Conservation (phyloP, 2,888 invertebrate genomes). For the Cataglyphis altisquamis region DNA sequence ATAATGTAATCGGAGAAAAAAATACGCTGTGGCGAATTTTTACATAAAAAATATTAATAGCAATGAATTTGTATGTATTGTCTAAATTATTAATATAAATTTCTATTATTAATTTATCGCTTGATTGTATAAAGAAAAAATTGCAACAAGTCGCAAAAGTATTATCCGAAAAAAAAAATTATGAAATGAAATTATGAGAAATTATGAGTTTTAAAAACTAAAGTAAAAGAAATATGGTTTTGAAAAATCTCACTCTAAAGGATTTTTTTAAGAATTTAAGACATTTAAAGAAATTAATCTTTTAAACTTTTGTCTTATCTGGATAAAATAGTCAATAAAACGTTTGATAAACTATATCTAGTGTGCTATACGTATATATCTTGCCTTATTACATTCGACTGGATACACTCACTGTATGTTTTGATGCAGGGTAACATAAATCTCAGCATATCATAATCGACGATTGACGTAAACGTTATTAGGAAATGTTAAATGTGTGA, state of each 20-base stretch:
- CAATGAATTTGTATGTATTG: conserved; percentile 16
- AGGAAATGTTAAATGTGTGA: conserved; percentile 18
- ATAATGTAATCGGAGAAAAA: background rate
- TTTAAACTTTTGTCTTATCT: background rate
- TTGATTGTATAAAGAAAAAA: background rate
- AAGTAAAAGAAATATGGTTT: background rate
- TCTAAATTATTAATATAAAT: conserved; percentile 26
- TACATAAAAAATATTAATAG: background rate
- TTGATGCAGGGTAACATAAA: conserved; percentile 25
- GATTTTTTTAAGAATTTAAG: background rate
- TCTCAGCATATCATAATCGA: conserved; percentile 48
- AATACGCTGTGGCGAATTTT: conserved; percentile 7
- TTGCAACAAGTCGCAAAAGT: background rate
- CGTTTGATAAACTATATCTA: background rate
- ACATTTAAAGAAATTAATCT: background rate
- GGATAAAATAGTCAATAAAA: background rate
- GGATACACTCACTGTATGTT: background rate
- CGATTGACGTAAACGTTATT: conserved; percentile 9
- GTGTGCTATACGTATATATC: background rate
- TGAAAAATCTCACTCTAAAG: background rate
- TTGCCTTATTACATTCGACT: background rate
- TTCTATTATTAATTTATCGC: conserved; percentile 30
- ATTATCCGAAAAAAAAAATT: background rate
- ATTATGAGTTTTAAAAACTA: background rate
- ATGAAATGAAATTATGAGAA: background rate